phyloP scores from a whole-genome alignment of 2,113 vertebrate species.

The Sminthopsis crassicaudata region DNA sequence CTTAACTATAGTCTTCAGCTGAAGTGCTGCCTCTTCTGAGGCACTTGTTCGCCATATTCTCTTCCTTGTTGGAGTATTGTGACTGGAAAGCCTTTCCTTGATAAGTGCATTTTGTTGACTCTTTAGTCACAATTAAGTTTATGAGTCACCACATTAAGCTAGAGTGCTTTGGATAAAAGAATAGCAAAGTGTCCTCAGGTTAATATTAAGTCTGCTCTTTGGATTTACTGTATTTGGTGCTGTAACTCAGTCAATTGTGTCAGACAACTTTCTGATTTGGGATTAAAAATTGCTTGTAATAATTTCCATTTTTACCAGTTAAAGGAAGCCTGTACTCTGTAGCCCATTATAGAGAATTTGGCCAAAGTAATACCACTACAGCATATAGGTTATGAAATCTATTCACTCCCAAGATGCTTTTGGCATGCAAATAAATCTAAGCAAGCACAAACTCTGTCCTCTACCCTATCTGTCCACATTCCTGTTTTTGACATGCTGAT shows the following conservation, averaged over 20 bases:
- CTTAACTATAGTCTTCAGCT: background rate
- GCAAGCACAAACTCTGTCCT: background rate
- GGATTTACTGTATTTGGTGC: background rate
- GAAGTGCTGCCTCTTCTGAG: background rate
- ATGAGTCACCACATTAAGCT: background rate
- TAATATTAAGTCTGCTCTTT: background rate
- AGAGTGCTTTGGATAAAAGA: background rate
- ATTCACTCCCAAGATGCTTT: background rate
- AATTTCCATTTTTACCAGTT: background rate
- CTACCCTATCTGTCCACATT: background rate
- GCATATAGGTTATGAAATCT: background rate
- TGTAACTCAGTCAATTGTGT: background rate
- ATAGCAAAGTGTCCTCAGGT: background rate
- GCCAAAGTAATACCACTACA: background rate
- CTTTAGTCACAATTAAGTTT: background rate
- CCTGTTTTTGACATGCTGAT: background rate
- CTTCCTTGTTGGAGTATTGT: background rate
- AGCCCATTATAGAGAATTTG: background rate
- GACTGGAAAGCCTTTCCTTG: background rate
- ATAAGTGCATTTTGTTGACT: background rate
- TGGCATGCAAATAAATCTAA: background rate
- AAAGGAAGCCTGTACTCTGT: background rate
- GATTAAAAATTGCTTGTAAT: background rate
- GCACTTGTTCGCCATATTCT: background rate
- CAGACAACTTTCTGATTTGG: background rate